Percentiles rank a stretch among this genome's conserved stretches.
Conservation (phyloP, 2,797 vertebrate genomes). For the Fistularia commersonii region DNA sequence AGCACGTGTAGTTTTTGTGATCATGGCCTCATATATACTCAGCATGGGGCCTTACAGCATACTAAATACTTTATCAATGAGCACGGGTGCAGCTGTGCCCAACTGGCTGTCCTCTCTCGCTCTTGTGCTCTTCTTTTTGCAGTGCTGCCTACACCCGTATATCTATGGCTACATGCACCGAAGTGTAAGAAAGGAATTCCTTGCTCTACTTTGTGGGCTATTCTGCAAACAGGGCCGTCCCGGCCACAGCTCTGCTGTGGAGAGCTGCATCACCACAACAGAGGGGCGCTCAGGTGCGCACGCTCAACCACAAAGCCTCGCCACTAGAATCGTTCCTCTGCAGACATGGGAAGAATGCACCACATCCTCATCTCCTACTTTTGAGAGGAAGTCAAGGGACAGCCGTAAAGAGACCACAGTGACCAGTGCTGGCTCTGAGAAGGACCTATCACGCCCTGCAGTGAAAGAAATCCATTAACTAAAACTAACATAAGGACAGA, state of each 20-base stretch:
- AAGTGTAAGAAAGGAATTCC: conserved; percentile 84
- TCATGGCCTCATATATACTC: conserved; percentile 85
- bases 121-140: conserved; percentile 86
- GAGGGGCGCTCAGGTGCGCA: conserved; percentile 67
- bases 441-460: conserved; percentile 69
- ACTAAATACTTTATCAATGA: conserved; percentile 80
- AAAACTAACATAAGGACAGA: neutral
- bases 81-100: conserved; percentile 67
- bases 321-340: conserved; percentile 71
- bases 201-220: conserved; percentile 77
- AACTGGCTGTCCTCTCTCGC: conserved; percentile 81
- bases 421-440: conserved; percentile 78
- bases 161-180: conserved; percentile 91
- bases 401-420: conserved; percentile 79
- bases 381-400: conserved; percentile 76
- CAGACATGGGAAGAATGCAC: conserved; percentile 80
- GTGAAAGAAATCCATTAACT: conserved; percentile 27
- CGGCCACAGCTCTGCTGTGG: conserved; percentile 69
- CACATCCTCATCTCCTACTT: conserved; percentile 75
- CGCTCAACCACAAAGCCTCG: conserved; percentile 68
- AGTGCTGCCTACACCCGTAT: conserved; percentile 88
- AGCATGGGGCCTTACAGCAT: conserved; percentile 88
- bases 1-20: conserved; percentile 85
- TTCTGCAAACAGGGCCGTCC: conserved; percentile 71
- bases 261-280: conserved; percentile 79